A percentile compares a stretch with the other conserved stretches of the same genome.
Conservation (phyloP, 2,888 invertebrate genomes). For the Eurytoma californica region DNA sequence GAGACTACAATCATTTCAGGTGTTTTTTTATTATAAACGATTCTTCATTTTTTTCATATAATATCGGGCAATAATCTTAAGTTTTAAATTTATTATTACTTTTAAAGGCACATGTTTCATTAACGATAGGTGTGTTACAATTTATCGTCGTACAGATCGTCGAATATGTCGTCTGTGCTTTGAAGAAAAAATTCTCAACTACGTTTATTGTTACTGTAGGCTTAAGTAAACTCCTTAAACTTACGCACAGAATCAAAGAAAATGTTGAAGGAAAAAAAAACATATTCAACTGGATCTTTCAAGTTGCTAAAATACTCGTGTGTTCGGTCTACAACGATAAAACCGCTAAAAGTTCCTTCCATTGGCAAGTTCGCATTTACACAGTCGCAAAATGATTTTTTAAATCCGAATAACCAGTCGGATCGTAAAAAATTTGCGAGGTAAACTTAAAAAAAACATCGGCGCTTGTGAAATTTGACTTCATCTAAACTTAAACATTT, state of each 20-base stretch:
- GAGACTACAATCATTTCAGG: conserved; percentile 41
- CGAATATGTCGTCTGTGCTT: conserved; percentile 56
- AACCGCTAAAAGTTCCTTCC: conserved; percentile 53
- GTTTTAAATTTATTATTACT: conserved; percentile 71
- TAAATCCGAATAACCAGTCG: conserved; percentile 64
- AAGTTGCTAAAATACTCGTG: conserved; percentile 36
- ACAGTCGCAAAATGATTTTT: conserved; percentile 52
- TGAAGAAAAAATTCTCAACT: conserved; percentile 41
- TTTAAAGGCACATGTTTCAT: conserved; percentile 73
- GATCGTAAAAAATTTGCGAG: conserved; percentile 66
- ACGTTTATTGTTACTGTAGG: conserved; percentile 28
- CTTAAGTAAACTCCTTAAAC: conserved; percentile 46
- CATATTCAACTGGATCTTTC: conserved; percentile 33
- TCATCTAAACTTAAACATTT: conserved; percentile 73
- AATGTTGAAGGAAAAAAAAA: conserved; percentile 30
- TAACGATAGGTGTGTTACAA: conserved; percentile 58
- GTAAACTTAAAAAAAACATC: conserved; percentile 53
- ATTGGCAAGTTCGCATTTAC: conserved; percentile 55
- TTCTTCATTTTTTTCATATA: conserved; percentile 70
- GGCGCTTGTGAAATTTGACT: conserved; percentile 66
- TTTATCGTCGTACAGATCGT: conserved; percentile 51
- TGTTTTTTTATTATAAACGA: conserved; percentile 72
- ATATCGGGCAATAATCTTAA: conserved; percentile 72
- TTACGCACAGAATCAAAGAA: conserved; percentile 51
- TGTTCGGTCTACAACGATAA: conserved; percentile 45